These are phyloP conservation scores for Pangasius mekongensis DNA, from an alignment of 2,797 vertebrate genomes.

Conservation along the genomic window DNA sequence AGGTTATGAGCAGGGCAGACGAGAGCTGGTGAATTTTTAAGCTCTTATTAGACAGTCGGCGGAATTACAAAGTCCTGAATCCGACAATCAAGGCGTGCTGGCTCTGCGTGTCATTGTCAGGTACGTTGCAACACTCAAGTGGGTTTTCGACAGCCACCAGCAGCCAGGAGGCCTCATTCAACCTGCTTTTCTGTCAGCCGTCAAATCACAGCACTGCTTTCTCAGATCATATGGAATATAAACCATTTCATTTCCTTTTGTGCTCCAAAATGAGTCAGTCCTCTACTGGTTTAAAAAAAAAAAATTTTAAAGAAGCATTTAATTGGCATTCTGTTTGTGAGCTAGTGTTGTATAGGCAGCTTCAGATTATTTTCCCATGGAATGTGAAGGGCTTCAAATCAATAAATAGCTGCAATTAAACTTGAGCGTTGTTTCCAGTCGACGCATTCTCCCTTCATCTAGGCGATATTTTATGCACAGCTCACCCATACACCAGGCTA, in stretches of 20 bases:
- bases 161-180: slow-evolving; percentile 33
- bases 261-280: slow-evolving; percentile 10
- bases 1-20: slow-evolving; percentile 10
- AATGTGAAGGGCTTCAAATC: slow-evolving; percentile 64
- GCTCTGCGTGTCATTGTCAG: slow-evolving; percentile 33
- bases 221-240: slow-evolving; percentile 34
- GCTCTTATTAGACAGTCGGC: slow-evolving; percentile 26
- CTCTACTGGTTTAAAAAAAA: slow-evolving; percentile 6
- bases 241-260: slow-evolving; percentile 11
- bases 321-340: slow-evolving; percentile 60
- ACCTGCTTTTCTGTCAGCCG: slow-evolving; percentile 16
- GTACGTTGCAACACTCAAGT: slow-evolving; percentile 42
- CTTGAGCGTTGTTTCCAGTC: slow-evolving; percentile 58
- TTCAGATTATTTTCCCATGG: slow-evolving; percentile 57
- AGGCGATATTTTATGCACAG: slow-evolving; percentile 59
- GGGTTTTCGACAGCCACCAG: slow-evolving; percentile 49
- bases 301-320: neutral
- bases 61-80: slow-evolving; percentile 36
- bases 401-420: slow-evolving; percentile 69
- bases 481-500: slow-evolving; percentile 52
- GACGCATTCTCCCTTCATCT: slow-evolving; percentile 49
- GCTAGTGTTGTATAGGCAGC: slow-evolving; percentile 48
- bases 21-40: neutral
- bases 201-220: neutral
- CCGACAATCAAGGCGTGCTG: slow-evolving; percentile 26